Evolutionary conservation across 1,140 invertebrate species (phyloP), one percentile per base, ranked within the genome.

Genomic region (Caerostris extrusa): DNA sequence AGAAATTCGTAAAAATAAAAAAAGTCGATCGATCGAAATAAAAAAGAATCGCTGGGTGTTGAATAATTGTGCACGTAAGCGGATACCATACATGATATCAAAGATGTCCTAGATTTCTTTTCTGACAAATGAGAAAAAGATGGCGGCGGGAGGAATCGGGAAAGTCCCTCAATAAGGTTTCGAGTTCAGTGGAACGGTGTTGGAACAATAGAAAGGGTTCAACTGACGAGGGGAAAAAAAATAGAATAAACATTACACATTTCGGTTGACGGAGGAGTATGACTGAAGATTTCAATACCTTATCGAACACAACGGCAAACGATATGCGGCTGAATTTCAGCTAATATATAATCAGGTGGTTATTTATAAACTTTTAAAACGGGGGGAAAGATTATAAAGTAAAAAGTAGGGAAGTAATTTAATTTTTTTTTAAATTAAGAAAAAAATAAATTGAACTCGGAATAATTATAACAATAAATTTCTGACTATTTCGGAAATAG

Each of bases 151-250:
- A 19, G 57, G 85, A 90, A 91, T 61, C 71, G 90, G 91, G 67
- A 93, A 93, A 87, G 83, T 71, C 82, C 91, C 91, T 93, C 91
- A 93, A 93, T 93, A 93, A 93, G 91, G 91, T 93, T 93, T 93
- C 91, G 91, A 93, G 91, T 93, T 93, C 82, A 93, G 91, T 93
- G 53, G 91, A 93, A 87, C 91, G 67, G 58, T 50, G 57, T 60
- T 71, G 82, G 83, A 93, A 93, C 91, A 93, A 93, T 93, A 93
- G 91, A 69, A 93, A 93, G 53, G 91, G 77, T 91, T 91, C 90
- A 91, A 60, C 64, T 69, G 53, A 56, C 8, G 8, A n/a, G n/a
- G 53, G 5, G 58, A 81, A 91, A 53, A 82, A 10, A 90, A 53
- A 69, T 19, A 90, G 64, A 90, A 81, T 82, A 91, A 58, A 82